Percentiles rank a stretch among this genome's conserved stretches.
Evolutionary conservation across 2,888 invertebrate species (phyloP).

Genomic region (Orthonychiurus folsomi): DNA sequence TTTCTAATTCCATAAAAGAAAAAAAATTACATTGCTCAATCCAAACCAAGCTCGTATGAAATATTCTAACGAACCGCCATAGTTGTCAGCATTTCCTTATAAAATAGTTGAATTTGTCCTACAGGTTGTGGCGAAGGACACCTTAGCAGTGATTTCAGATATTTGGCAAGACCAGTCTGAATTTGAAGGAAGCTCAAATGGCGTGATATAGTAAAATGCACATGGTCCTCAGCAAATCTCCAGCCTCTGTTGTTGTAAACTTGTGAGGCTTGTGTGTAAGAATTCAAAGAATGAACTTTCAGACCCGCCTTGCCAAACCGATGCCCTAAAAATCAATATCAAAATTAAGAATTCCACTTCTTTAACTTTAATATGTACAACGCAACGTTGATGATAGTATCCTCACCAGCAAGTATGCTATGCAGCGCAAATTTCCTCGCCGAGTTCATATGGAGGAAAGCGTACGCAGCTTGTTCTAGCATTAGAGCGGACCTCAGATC

Average conservation of each 20-base stretch:
- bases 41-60: background rate
- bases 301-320: slow-evolving; percentile 88
- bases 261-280: slow-evolving; percentile 82
- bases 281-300: slow-evolving; percentile 79
- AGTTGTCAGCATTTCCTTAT: slow-evolving; percentile 28
- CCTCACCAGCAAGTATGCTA: slow-evolving; percentile 79
- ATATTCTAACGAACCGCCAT: slow-evolving; percentile 19
- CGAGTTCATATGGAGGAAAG: slow-evolving; percentile 63
- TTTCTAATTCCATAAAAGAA: slow-evolving; percentile 17
- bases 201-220: slow-evolving; percentile 85
- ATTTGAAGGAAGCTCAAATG: slow-evolving; percentile 67
- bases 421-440: slow-evolving; percentile 90
- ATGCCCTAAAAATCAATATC: slow-evolving; percentile 61
- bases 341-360: background rate
- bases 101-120: slow-evolving; percentile 26
- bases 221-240: slow-evolving; percentile 90
- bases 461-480: slow-evolving; percentile 89
- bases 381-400: too few species aligned
- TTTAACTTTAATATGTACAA: background rate
- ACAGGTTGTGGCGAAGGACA: slow-evolving; percentile 48
- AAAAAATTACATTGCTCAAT: background rate
- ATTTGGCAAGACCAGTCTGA: slow-evolving; percentile 23
- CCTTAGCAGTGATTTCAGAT: slow-evolving; percentile 52
- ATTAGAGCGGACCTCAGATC: slow-evolving; percentile 87
- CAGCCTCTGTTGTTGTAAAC: slow-evolving; percentile 70